A percentile compares a stretch with the other conserved stretches of the same genome.
These are phyloP conservation scores for Huso huso DNA, from an alignment of 2,797 vertebrate genomes.

Conservation along the genomic window DNA sequence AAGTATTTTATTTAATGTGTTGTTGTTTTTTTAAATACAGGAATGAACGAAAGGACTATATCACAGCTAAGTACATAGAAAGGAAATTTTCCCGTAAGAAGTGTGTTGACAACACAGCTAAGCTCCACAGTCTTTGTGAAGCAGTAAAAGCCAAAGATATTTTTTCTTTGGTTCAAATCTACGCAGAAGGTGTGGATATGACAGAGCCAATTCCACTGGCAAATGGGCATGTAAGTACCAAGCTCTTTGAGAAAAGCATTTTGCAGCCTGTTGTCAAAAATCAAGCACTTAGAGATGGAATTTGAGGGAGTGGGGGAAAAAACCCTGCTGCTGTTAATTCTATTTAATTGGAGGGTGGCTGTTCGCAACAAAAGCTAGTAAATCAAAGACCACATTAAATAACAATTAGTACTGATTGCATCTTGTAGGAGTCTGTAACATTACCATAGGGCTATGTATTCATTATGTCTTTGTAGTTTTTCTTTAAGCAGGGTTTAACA, in stretches of 20 bases:
- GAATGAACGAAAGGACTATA: slow-evolving; percentile 96
- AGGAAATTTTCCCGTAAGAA: slow-evolving; percentile 80
- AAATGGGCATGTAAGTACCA: slow-evolving; percentile 83
- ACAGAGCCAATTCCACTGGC: slow-evolving; percentile 92
- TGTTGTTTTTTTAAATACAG: slow-evolving; percentile 46
- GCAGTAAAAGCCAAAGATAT: slow-evolving; percentile 89
- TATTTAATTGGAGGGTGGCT: no score
- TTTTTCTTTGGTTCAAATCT: slow-evolving; percentile 85
- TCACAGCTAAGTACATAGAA: slow-evolving; percentile 92
- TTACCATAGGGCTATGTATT: no score
- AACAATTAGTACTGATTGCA: neutral
- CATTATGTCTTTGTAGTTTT: no score
- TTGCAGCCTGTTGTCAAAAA: no score
- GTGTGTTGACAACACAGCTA: slow-evolving; percentile 59
- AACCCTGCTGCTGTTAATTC: no score
- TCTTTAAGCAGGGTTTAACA: no score
- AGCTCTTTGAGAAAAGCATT: neutral
- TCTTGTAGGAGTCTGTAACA: neutral
- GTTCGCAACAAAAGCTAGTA: neutral
- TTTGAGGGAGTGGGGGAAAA: no score
- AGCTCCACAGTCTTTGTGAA: slow-evolving; percentile 82
- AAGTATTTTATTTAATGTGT: neutral
- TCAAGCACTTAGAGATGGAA: no score
- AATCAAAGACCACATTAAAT: neutral
- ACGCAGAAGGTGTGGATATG: slow-evolving; percentile 88